Evolutionary conservation across 2,113 vertebrate species (phyloP), one percentile per base, ranked within the genome.

Genomic region (Meriones unguiculatus): DNA sequence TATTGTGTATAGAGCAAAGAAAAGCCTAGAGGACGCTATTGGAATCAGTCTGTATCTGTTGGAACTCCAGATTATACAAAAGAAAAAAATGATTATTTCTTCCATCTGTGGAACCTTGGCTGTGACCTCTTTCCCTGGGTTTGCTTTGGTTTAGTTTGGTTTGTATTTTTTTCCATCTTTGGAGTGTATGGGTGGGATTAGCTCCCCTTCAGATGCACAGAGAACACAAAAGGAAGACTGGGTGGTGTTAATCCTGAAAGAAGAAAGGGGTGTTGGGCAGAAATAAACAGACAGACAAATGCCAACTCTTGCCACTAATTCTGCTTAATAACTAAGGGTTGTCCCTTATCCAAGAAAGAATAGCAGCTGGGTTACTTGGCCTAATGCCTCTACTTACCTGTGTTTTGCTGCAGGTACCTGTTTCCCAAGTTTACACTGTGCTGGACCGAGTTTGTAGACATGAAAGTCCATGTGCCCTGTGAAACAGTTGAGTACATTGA

Each of bases 401-500:
- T 92, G 9, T 95, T 97, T 65, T 92, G 50, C 93, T 78, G 10
- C 97, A 99, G 99, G 93, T 99, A 99, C 73, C 96, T 99, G 62
- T 99, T 99, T 91, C 99, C 99, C 25, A 99, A 98, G 95, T 99
- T 99, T 90, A 99, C 98, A 41, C 98, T 99, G 52, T 99, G 99
- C 96, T 99, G 99, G 99, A 99, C 99, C 30, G 99, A 99, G 87
- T 99, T 99, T 97, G 94, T 99, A 92, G 99, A 99, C 35, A 98
- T 99, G 57, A 99, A 98, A 92, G 98, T 99, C 8, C 98, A 96
- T 0, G 99, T 99, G 30, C 99, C 99, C 50, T 99, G 99, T 57
- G 99, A 99, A 98, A 99, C 99, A 12, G 86, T 98, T 64, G 98
- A 98, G 38, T 99, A 99, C 2, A 97, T 99, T 64, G 98, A 99